phyloP scores from a whole-genome alignment of 2,113 vertebrate genomes.

The Tautogolabrus adspersus region DNA sequence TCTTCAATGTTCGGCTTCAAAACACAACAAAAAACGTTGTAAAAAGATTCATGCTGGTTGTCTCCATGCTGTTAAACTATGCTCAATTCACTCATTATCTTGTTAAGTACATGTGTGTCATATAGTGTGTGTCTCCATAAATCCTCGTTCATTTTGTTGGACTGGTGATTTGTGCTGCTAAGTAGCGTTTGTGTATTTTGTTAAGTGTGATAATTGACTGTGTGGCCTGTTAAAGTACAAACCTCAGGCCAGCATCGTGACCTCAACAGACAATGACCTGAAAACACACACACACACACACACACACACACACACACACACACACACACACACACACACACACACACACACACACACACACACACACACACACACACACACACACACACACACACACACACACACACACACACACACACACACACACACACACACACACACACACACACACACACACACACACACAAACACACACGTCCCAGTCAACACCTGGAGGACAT shows the following conservation, averaged over 20 bases:
- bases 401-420: slow-evolving; percentile 8
- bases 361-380: no score
- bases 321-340: no score
- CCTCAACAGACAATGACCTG: slow-evolving; percentile 41
- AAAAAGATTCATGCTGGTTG: not conserved
- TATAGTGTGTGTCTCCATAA: not conserved
- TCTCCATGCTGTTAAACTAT: not conserved
- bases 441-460: no score
- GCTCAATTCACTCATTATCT: not conserved
- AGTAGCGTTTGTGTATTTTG: slow-evolving; percentile 31
- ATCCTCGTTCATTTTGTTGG: no score
- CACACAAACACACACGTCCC: no score
- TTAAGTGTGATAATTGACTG: slow-evolving; percentile 22
- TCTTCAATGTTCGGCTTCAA: slow-evolving; percentile 2
- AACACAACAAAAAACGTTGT: not conserved
- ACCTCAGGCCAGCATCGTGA: slow-evolving; percentile 36
- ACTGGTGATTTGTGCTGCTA: no score
- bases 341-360: no score
- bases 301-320: no score
- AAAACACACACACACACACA: not conserved
- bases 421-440: not conserved
- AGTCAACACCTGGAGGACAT: slow-evolving; percentile 46
- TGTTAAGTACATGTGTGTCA: not conserved
- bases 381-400: no score
- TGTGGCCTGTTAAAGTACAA: slow-evolving; percentile 31